Conservation (phyloP, 2,797 vertebrate species). For the Anisognathus igniventris region DNA sequence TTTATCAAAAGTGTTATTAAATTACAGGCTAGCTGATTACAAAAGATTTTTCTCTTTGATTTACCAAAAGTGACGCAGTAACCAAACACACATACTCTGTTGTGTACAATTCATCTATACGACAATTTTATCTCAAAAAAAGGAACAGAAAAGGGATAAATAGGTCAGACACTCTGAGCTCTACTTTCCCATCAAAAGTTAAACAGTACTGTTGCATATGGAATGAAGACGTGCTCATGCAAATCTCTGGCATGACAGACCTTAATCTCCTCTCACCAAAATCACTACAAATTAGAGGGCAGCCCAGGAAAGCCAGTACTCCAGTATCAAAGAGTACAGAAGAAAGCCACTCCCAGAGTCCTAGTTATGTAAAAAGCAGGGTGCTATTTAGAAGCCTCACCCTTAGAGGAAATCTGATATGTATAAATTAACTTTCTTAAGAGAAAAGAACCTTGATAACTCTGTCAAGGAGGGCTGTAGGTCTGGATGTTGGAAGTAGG, state of each 20-base stretch:
- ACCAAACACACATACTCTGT: neutral
- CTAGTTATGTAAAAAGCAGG: neutral
- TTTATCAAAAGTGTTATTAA: conserved; percentile 40
- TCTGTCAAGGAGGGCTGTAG: conserved; percentile 41
- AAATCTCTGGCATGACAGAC: neutral
- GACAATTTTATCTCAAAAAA: neutral
- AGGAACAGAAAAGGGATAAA: neutral
- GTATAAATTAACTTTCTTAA: conserved; percentile 51
- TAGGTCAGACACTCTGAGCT: neutral
- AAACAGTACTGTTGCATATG: neutral
- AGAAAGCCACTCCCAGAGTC: neutral
- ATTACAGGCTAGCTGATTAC: conserved; percentile 19
- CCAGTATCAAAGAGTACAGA: neutral
- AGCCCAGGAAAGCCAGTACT: neutral
- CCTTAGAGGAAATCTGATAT: conserved; percentile 37
- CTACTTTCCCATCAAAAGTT: neutral
- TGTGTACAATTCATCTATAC: neutral
- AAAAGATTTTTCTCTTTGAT: conserved; percentile 11
- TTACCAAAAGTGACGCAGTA: conserved; percentile 6
- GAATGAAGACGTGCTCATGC: neutral
- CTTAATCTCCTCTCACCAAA: neutral
- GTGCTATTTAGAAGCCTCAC: conserved; percentile 27
- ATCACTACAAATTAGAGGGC: neutral
- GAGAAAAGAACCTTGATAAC: conserved; percentile 23
- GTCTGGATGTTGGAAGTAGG: conserved; percentile 53